These are phyloP conservation scores for Melanotaenia maccullochi DNA, from an alignment of 2,797 vertebrate genomes.

Conservation along the genomic window DNA sequence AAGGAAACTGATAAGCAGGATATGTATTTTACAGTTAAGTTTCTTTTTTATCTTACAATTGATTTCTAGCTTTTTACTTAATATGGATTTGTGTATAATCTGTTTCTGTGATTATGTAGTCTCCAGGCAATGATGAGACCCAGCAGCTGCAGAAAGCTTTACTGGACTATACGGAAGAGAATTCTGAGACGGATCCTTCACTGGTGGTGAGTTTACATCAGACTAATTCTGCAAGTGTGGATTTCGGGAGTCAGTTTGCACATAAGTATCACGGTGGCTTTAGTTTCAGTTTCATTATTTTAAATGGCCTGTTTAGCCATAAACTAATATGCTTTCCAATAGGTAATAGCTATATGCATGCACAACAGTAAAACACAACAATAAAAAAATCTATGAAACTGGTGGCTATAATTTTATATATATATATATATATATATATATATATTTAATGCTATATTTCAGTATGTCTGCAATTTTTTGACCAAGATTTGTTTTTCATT, in stretches of 20 bases:
- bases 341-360: neutral
- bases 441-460: neutral
- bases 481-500: neutral
- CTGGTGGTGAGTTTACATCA: conserved; percentile 85
- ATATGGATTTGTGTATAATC: conserved; percentile 9
- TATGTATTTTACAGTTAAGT: neutral
- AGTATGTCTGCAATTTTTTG: neutral
- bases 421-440: no score
- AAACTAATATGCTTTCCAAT: neutral
- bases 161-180: conserved; percentile 95
- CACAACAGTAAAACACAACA: neutral
- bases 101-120: conserved; percentile 54
- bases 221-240: conserved; percentile 5
- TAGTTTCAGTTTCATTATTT: neutral
- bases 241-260: neutral
- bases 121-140: conserved; percentile 90
- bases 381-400: neutral
- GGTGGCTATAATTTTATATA: neutral
- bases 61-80: neutral
- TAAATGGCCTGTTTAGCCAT: neutral
- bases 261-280: neutral
- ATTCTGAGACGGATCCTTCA: conserved; percentile 93
- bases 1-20: neutral
- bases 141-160: conserved; percentile 96
- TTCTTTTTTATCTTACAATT: neutral